Percentiles rank a stretch among this genome's conserved stretches.
Conservation (phyloP, 2,113 vertebrate species). For the Pachypanchax playfairii region DNA sequence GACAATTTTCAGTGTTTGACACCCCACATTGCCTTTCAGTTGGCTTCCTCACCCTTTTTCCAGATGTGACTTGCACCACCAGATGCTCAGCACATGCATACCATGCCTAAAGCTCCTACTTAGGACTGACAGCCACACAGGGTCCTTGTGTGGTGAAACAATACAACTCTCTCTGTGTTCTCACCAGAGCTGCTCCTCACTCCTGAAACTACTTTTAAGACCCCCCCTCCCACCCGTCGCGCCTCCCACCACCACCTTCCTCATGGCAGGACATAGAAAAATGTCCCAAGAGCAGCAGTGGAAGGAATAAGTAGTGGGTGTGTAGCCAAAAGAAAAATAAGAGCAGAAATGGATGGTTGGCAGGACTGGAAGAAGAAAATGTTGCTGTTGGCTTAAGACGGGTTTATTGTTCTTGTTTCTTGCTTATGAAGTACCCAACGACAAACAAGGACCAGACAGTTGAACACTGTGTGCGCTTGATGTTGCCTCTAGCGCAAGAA, state of each 20-base stretch:
- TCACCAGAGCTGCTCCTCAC: conserved; percentile 30
- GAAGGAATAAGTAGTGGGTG: conserved; percentile 59
- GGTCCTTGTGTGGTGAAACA: conserved; percentile 59
- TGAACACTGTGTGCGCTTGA: background rate
- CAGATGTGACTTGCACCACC: conserved; percentile 67
- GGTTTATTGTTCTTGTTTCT: conserved; percentile 73
- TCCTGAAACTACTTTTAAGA: conserved; percentile 50
- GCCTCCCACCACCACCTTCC: background rate
- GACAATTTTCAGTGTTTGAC: background rate
- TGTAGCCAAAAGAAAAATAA: conserved; percentile 55
- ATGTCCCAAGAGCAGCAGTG: conserved; percentile 31
- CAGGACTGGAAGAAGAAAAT: conserved; percentile 59
- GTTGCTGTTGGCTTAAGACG: conserved; percentile 73
- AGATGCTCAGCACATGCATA: conserved; percentile 72
- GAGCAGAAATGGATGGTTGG: conserved; percentile 49
- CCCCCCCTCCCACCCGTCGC: background rate
- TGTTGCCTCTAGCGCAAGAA: background rate
- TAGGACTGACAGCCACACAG: conserved; percentile 63
- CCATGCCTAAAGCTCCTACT: conserved; percentile 55
- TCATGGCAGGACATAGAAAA: conserved; percentile 15
- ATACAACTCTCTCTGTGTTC: conserved; percentile 61
- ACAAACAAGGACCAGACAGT: conserved; percentile 12
- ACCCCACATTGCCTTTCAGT: conserved; percentile 24
- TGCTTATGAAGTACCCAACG: conserved; percentile 46
- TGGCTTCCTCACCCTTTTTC: conserved; percentile 53